Conservation (phyloP, 2,113 vertebrate species). For the Corynorhinus townsendii region DNA sequence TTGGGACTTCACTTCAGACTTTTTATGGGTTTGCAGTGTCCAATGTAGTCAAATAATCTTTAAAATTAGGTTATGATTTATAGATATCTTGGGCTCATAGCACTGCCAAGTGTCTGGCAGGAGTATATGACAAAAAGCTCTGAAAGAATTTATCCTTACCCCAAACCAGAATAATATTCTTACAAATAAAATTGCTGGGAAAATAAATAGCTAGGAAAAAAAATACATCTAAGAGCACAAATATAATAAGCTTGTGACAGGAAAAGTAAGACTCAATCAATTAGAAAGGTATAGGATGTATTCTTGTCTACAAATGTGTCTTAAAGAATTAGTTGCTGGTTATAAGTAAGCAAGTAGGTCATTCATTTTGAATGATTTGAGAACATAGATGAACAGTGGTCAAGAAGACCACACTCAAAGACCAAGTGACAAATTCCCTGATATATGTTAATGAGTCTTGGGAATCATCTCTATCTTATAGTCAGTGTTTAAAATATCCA, state of each 20-base stretch:
- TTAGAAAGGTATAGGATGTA: background rate
- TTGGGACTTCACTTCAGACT: background rate
- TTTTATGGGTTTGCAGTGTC: background rate
- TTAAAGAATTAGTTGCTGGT: background rate
- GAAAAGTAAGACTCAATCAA: background rate
- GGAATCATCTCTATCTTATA: background rate
- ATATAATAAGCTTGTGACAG: background rate
- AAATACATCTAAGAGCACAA: background rate
- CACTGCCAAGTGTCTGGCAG: background rate
- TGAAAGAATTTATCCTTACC: background rate
- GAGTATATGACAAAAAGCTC: background rate
- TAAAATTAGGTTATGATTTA: background rate
- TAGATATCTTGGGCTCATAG: background rate
- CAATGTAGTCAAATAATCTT: background rate
- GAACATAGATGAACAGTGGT: background rate
- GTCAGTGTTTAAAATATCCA: background rate
- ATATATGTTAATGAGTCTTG: background rate
- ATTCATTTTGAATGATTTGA: background rate
- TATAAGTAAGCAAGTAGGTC: background rate
- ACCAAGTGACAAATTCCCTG: background rate
- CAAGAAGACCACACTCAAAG: background rate
- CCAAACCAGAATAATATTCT: background rate
- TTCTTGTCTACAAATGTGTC: background rate
- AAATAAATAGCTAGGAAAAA: background rate
- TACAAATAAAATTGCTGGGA: background rate